Conservation (phyloP, 2,797 vertebrate species). For the Sebastes paucispinis region DNA sequence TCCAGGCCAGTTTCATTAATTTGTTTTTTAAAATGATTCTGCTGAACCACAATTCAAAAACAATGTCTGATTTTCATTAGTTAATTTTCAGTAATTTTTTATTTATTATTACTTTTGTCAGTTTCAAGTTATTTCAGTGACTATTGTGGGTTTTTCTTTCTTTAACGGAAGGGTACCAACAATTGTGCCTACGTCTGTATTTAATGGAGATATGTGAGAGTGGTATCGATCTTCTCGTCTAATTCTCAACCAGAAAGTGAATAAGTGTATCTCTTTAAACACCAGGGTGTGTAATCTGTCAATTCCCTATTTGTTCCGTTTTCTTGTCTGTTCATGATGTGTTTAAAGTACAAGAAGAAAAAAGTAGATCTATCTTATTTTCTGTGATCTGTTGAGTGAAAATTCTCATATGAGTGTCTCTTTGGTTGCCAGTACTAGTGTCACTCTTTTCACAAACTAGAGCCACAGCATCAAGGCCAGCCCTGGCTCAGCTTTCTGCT, state of each 20-base stretch:
- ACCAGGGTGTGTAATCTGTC: background rate
- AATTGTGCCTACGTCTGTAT: too few relatives aligned
- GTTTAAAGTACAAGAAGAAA: background rate
- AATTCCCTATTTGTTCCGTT: background rate
- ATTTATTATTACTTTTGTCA: too few relatives aligned
- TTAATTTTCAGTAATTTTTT: too few relatives aligned
- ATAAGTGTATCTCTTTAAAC: background rate
- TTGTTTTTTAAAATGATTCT: too few relatives aligned
- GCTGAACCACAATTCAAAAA: too few relatives aligned
- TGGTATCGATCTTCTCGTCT: background rate
- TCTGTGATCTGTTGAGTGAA: background rate
- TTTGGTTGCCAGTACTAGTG: background rate
- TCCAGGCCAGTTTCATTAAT: too few relatives aligned
- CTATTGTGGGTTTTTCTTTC: too few relatives aligned
- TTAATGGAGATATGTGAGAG: background rate
- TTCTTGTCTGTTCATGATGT: background rate
- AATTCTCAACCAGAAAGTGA: background rate
- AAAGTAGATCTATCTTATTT: background rate
- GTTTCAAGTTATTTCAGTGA: too few relatives aligned
- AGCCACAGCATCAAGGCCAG: slow-evolving; percentile 28
- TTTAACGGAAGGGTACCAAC: too few relatives aligned
- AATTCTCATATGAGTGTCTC: background rate
- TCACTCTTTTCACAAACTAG: background rate
- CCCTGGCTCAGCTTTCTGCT: background rate
- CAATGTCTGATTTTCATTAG: too few relatives aligned